Evolutionary conservation across 2,888 invertebrate genomes (phyloP).

Genomic region (Abscondita cerata): DNA sequence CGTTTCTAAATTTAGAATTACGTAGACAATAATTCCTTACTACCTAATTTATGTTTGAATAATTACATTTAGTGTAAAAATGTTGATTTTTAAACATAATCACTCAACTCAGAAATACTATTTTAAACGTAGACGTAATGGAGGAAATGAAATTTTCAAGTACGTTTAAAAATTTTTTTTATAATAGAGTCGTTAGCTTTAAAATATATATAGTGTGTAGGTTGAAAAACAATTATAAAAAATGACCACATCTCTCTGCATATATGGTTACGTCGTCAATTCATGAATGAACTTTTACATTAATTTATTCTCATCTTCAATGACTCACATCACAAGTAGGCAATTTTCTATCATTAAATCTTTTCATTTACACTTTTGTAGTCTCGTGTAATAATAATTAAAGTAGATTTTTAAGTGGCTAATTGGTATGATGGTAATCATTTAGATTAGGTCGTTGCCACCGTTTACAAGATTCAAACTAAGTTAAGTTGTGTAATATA

Average conservation of each 20-base stretch:
- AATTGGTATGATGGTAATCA: background rate
- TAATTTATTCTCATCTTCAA: constrained; percentile 22
- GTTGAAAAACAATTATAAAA: constrained; percentile 24
- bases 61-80: background rate
- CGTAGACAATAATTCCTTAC: no score
- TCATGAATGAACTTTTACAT: constrained; percentile 22
- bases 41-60: background rate
- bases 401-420: background rate
- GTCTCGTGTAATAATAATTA: constrained; percentile 7
- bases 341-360: constrained; percentile 20
- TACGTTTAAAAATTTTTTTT: no score
- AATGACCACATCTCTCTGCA: constrained; percentile 19
- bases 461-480: no score
- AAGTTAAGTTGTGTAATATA: no score
- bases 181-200: constrained; percentile 10
- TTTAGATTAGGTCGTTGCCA: constrained; percentile 6
- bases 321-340: constrained; percentile 23
- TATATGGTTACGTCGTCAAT: constrained; percentile 20
- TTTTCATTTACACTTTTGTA: constrained; percentile 13
- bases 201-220: constrained; percentile 3
- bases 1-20: no score
- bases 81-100: constrained; percentile 2
- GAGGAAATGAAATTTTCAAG: constrained; percentile 16
- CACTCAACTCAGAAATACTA: background rate
- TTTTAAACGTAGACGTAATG: constrained; percentile 3